Conservation (phyloP, 2,888 invertebrate genomes). For the Entomobrya multifasciata region DNA sequence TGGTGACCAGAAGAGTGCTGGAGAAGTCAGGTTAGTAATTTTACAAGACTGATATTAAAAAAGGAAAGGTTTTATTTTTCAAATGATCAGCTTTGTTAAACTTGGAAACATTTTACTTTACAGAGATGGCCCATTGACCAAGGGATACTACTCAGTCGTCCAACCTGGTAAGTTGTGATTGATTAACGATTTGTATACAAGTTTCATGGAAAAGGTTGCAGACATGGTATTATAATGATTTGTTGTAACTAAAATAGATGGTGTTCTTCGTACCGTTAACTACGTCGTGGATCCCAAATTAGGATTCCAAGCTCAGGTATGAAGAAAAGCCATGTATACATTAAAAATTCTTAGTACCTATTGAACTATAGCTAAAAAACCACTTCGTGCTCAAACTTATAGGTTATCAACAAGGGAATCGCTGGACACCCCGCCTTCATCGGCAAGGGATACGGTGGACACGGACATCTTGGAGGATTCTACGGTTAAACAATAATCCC, state of each 20-base stretch:
- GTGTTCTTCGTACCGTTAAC: slow-evolving; percentile 57
- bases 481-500: slow-evolving; percentile 21
- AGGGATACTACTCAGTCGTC: slow-evolving; percentile 64
- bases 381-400: too few species aligned
- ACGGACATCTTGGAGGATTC: slow-evolving; percentile 10
- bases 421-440: slow-evolving; percentile 15
- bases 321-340: too few species aligned
- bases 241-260: too few species aligned
- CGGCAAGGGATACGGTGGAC: too few species aligned
- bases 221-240: too few species aligned
- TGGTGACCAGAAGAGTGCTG: slow-evolving; percentile 67
- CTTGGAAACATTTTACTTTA: too few species aligned
- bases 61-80: too few species aligned
- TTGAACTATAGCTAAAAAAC: too few species aligned
- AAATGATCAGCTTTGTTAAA: too few species aligned
- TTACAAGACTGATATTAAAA: not conserved
- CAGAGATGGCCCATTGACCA: slow-evolving; percentile 68
- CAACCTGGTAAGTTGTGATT: slow-evolving; percentile 36
- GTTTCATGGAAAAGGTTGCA: too few species aligned
- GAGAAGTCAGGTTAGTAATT: slow-evolving; percentile 61
- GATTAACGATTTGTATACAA: not conserved
- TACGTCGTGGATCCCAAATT: slow-evolving; percentile 56
- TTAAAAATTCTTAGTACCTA: too few species aligned
- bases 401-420: slow-evolving; percentile 69
- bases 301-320: slow-evolving; percentile 69